phyloP scores from a whole-genome alignment of 2,888 invertebrate species.

The Rhamphomyia laevipes region DNA sequence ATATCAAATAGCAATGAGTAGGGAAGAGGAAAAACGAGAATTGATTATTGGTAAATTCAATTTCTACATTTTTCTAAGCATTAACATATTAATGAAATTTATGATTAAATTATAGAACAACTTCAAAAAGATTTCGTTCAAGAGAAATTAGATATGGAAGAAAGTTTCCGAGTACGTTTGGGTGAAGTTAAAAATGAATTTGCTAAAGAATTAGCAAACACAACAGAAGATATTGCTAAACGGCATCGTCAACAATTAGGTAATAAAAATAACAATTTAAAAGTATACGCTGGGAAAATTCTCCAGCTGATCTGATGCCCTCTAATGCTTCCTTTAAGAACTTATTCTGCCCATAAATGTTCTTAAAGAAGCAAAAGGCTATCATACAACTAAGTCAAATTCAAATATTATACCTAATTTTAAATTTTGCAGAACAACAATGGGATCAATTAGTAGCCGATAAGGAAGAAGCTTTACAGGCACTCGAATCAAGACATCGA shows the following conservation, averaged over 20 bases:
- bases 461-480: slow-evolving; percentile 43
- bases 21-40: slow-evolving; percentile 32
- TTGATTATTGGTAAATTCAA: neutral
- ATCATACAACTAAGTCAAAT: too few species aligned
- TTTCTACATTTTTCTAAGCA: neutral
- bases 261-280: slow-evolving; percentile 38
- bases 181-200: slow-evolving; percentile 36
- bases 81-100: neutral
- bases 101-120: slow-evolving; percentile 15
- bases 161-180: slow-evolving; percentile 55
- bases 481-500: slow-evolving; percentile 43
- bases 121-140: slow-evolving; percentile 47
- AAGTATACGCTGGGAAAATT: slow-evolving; percentile 6
- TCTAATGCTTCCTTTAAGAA: too few species aligned
- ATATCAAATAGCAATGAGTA: slow-evolving; percentile 34
- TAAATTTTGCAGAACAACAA: slow-evolving; percentile 36
- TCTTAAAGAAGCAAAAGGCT: too few species aligned
- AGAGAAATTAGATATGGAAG: slow-evolving; percentile 61
- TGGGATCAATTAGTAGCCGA: slow-evolving; percentile 44
- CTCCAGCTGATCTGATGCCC: too few species aligned
- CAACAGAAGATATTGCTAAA: slow-evolving; percentile 51
- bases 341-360: too few species aligned
- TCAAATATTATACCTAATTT: too few species aligned
- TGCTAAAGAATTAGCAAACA: slow-evolving; percentile 29
- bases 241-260: slow-evolving; percentile 57